Percentiles rank a stretch among this genome's conserved stretches.
These are phyloP conservation scores for Lithophane ornitopus DNA, from an alignment of 2,888 invertebrate genomes.

Conservation along the genomic window DNA sequence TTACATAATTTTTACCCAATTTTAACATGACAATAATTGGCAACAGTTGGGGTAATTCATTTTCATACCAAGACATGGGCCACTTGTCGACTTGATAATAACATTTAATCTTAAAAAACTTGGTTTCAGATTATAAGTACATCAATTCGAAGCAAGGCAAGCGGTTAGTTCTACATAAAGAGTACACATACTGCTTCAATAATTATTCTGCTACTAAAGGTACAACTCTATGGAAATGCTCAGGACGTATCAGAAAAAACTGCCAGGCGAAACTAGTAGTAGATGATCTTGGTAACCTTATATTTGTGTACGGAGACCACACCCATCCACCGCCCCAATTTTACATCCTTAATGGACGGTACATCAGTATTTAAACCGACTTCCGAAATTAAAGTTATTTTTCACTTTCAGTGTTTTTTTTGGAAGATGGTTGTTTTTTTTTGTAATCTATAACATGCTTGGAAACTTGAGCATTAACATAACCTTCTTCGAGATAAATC, in stretches of 20 bases:
- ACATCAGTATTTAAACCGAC: constrained; percentile 10
- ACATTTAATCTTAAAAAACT: background rate
- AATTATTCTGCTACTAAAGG: constrained; percentile 25
- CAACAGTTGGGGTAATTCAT: background rate
- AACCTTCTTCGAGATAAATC: too few relatives aligned
- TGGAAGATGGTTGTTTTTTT: too few relatives aligned
- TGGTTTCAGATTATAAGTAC: constrained; percentile 33
- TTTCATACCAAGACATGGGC: background rate
- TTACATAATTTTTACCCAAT: background rate
- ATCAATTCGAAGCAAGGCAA: constrained; percentile 36
- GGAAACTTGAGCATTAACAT: too few relatives aligned
- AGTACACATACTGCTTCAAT: constrained; percentile 36
- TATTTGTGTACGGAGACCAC: background rate
- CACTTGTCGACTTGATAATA: background rate
- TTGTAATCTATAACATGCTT: too few relatives aligned
- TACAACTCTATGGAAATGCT: constrained; percentile 16
- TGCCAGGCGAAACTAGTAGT: constrained; percentile 23
- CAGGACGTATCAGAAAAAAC: constrained; percentile 24
- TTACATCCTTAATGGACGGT: constrained; percentile 8
- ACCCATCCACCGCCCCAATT: constrained; percentile 26
- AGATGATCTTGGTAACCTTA: constrained; percentile 2
- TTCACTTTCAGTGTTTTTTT: too few relatives aligned
- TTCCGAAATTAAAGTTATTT: too few relatives aligned
- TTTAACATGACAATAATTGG: background rate
- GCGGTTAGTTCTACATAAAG: constrained; percentile 20